Conservation (phyloP, 2,888 invertebrate species). For the Timandra comae region DNA sequence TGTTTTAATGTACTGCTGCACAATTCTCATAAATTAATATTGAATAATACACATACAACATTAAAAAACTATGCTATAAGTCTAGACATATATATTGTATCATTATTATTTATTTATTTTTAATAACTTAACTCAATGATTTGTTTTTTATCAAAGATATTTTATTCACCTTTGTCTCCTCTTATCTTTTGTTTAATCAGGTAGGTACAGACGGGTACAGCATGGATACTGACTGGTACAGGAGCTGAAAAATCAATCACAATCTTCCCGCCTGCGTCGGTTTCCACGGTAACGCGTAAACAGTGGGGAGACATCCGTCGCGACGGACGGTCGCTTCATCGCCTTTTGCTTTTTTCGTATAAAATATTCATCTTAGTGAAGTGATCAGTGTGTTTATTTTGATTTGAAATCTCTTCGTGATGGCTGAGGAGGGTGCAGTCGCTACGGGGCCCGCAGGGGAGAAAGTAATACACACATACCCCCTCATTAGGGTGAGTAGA, state of each 20-base stretch:
- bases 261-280: constrained; percentile 61
- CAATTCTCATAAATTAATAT: too few species aligned
- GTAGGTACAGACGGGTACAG: constrained; percentile 5
- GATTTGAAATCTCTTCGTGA: constrained; percentile 28
- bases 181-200: too few species aligned
- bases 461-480: constrained; percentile 87
- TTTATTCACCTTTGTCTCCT: too few species aligned
- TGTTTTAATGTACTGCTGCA: too few species aligned
- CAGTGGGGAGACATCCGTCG: constrained; percentile 60
- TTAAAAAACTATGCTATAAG: too few species aligned
- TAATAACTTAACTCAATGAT: too few species aligned
- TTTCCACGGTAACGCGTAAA: constrained; percentile 72
- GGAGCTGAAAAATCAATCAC: constrained; percentile 75
- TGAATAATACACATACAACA: too few species aligned
- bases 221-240: constrained; percentile 20
- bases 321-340: constrained; percentile 32
- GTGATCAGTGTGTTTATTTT: constrained; percentile 11
- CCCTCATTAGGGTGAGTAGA: constrained; percentile 84
- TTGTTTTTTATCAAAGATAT: too few species aligned
- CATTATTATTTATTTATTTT: too few species aligned
- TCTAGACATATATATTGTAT: too few species aligned
- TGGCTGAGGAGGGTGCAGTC: constrained; percentile 55
- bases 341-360: constrained; percentile 23
- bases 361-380: constrained; percentile 12
- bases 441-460: constrained; percentile 70